Evolutionary conservation across 1,140 invertebrate genomes (phyloP).

Genomic region (Hyles vespertilio): DNA sequence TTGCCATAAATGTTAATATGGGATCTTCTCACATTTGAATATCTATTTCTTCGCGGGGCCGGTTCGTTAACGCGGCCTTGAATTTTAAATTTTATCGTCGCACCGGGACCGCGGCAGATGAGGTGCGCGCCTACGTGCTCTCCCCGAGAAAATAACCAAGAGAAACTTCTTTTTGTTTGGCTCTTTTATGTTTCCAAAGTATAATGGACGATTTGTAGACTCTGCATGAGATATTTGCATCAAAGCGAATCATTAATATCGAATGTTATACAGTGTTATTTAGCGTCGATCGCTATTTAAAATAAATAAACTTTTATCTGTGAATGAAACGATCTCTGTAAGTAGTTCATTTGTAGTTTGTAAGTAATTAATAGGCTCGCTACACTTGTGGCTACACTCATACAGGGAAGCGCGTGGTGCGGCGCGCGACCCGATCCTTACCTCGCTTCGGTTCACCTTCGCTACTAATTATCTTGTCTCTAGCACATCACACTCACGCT

Average conservation of each 20-base stretch:
- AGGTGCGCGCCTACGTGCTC: conserved; percentile 69
- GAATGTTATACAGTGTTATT: no score
- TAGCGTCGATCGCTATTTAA: no score
- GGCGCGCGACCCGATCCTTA: not conserved
- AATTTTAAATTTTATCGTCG: conserved; percentile 75
- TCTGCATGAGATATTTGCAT: not conserved
- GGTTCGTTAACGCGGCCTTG: conserved; percentile 75
- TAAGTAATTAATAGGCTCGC: no score
- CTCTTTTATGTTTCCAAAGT: conserved; percentile 36
- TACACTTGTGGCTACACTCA: no score
- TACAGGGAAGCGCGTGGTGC: no score
- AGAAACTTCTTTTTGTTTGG: conserved; percentile 54
- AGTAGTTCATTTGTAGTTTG: no score
- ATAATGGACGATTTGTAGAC: conserved; percentile 25
- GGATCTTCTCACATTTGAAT: conserved; percentile 74
- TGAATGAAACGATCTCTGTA: no score
- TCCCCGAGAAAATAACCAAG: conserved; percentile 61
- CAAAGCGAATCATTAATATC: not conserved
- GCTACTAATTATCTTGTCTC: conserved; percentile 9
- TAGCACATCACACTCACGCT: not conserved
- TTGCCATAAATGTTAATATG: conserved; percentile 76
- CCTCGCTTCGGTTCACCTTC: conserved; percentile 1
- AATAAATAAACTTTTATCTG: no score
- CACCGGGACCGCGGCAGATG: conserved; percentile 60
- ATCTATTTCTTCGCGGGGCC: conserved; percentile 74